Conservation (phyloP, 2,797 vertebrate species). For the Cynodonichthys magdalenae region DNA sequence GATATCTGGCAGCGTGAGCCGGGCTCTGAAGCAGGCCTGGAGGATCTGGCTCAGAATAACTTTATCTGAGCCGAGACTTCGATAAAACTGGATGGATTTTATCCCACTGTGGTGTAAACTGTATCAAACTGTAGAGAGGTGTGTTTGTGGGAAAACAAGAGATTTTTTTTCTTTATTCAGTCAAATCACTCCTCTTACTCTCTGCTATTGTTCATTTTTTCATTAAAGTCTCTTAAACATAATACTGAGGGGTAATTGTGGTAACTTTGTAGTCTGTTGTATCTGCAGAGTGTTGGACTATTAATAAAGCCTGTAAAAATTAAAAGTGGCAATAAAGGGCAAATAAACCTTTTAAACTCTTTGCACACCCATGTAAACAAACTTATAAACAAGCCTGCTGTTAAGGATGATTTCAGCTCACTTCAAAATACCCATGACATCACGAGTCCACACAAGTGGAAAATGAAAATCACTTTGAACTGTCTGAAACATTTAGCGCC, state of each 20-base stretch:
- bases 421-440: constrained; percentile 66
- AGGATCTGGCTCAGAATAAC: constrained; percentile 53
- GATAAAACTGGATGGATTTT: constrained; percentile 43
- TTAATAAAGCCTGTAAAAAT: constrained; percentile 56
- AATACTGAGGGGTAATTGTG: constrained; percentile 20
- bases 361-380: constrained; percentile 49
- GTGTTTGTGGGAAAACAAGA: constrained; percentile 20
- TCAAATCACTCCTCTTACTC: constrained; percentile 2
- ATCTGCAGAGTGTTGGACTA: constrained; percentile 54
- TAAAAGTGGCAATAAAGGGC: constrained; percentile 34
- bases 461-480: constrained; percentile 61
- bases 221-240: constrained; percentile 28
- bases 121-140: constrained; percentile 26
- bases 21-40: constrained; percentile 31
- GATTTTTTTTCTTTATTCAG: constrained; percentile 1
- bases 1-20: constrained; percentile 45
- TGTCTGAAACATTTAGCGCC: constrained; percentile 43
- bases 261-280: constrained; percentile 43
- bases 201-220: constrained; percentile 5
- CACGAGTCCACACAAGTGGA: constrained; percentile 60
- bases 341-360: constrained; percentile 56
- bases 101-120: constrained; percentile 40
- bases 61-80: constrained; percentile 24
- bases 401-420: constrained; percentile 42
- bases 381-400: constrained; percentile 44